Conservation (phyloP, 2,797 vertebrate genomes). For the Tarsius wallacei region DNA sequence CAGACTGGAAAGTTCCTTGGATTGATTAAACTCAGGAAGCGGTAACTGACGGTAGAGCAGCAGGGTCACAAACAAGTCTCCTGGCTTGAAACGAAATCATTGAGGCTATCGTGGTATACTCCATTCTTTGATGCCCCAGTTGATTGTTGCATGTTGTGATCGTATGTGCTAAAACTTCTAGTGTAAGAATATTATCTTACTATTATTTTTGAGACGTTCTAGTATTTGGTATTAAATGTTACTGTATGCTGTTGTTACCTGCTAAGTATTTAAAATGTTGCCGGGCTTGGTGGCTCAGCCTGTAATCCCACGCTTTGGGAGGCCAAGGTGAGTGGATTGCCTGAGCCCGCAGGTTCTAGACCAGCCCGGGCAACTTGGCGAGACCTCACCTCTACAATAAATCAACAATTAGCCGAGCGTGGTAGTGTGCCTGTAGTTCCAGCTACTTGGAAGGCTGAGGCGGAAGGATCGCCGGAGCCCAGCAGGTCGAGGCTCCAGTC, state of each 20-base stretch:
- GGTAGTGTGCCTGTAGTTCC: too few relatives aligned
- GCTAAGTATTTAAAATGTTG: not conserved
- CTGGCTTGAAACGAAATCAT: not conserved
- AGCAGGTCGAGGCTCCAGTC: too few relatives aligned
- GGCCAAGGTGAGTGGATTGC: too few relatives aligned
- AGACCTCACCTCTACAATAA: too few relatives aligned
- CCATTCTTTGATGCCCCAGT: not conserved
- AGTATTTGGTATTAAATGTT: constrained; percentile 35
- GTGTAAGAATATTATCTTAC: not conserved
- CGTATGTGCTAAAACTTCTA: not conserved
- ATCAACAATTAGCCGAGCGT: too few relatives aligned
- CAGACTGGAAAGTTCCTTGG: not conserved
- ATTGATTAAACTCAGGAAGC: constrained; percentile 51
- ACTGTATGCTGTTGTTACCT: constrained; percentile 28
- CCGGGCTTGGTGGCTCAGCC: too few relatives aligned
- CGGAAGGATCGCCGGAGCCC: too few relatives aligned
- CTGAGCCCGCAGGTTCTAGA: too few relatives aligned
- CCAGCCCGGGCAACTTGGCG: too few relatives aligned
- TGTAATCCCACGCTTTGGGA: too few relatives aligned
- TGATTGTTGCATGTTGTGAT: not conserved
- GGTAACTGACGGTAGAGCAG: constrained; percentile 20
- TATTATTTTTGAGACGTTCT: constrained; percentile 56
- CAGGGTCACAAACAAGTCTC: not conserved
- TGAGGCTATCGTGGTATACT: not conserved
- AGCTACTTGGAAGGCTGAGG: too few relatives aligned